Percentiles rank a stretch among this genome's conserved stretches.
Conservation (phyloP, 2,113 vertebrate species). For the Halcyon senegalensis region DNA sequence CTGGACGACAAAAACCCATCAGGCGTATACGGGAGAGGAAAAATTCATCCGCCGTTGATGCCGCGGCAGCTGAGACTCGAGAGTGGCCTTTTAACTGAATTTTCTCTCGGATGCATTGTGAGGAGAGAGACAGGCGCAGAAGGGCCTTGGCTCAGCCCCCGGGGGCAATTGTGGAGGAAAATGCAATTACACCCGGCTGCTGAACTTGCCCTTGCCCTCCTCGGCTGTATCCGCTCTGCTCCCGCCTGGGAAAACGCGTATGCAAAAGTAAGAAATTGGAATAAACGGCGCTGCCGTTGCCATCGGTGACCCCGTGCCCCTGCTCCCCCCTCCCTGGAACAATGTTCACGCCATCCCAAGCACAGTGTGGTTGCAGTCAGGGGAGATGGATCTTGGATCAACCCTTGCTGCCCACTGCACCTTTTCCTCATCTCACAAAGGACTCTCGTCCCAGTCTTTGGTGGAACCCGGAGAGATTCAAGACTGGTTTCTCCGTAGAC, state of each 20-base stretch:
- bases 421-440: neutral
- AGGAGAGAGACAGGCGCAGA: conserved; percentile 26
- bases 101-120: conserved; percentile 57
- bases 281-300: conserved; percentile 53
- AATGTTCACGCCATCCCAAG: neutral
- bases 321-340: neutral
- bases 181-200: conserved; percentile 75
- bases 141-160: conserved; percentile 25
- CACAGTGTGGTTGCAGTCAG: neutral
- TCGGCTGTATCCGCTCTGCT: conserved; percentile 55
- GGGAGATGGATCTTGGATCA: neutral
- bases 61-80: conserved; percentile 34
- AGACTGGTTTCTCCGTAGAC: neutral
- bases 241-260: conserved; percentile 24
- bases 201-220: conserved; percentile 68
- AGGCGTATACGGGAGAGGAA: neutral
- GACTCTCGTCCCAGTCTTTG: neutral
- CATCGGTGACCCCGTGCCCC: neutral
- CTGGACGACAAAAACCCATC: conserved; percentile 30
- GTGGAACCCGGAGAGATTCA: neutral
- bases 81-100: conserved; percentile 61
- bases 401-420: neutral
- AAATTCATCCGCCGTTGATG: conserved; percentile 42
- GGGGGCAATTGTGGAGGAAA: conserved; percentile 70
- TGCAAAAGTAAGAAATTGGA: conserved; percentile 24